phyloP scores from a whole-genome alignment of 64 coral and sea anemone genomes.

The Montipora foliosa region DNA sequence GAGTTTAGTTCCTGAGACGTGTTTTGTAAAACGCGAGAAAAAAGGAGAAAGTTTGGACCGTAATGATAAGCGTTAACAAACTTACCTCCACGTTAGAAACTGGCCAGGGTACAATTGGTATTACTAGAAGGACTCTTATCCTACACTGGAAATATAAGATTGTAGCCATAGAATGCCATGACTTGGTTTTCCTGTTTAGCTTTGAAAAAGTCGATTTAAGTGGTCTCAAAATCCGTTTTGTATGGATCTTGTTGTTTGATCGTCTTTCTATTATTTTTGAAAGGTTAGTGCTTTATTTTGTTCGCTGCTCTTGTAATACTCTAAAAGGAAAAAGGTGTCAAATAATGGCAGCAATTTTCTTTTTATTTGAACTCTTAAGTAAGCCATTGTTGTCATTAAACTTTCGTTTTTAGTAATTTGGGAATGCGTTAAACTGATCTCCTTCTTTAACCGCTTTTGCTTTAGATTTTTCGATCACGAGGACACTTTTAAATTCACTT shows the following conservation, averaged over 20 bases:
- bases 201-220: neutral
- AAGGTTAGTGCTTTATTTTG: neutral
- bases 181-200: neutral
- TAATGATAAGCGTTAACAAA: too few relatives aligned
- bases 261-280: neutral
- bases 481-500: constrained; percentile 32
- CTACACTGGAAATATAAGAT: neutral
- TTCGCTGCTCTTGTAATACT: neutral
- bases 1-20: too few relatives aligned
- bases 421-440: neutral
- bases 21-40: too few relatives aligned
- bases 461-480: neutral
- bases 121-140: neutral
- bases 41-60: too few relatives aligned
- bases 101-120: too few relatives aligned
- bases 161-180: neutral
- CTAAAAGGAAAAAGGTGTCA: constrained; percentile 38
- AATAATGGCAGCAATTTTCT: constrained; percentile 37
- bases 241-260: neutral
- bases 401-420: neutral
- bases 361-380: constrained; percentile 28
- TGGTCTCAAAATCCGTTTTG: neutral
- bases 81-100: too few relatives aligned
- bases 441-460: neutral
- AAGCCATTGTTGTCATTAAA: constrained; percentile 12